Percentiles rank a stretch among this genome's conserved stretches.
These are phyloP conservation scores for Psilanteris sp. DNA, from an alignment of 1,140 invertebrate species.

Conservation along the genomic window DNA sequence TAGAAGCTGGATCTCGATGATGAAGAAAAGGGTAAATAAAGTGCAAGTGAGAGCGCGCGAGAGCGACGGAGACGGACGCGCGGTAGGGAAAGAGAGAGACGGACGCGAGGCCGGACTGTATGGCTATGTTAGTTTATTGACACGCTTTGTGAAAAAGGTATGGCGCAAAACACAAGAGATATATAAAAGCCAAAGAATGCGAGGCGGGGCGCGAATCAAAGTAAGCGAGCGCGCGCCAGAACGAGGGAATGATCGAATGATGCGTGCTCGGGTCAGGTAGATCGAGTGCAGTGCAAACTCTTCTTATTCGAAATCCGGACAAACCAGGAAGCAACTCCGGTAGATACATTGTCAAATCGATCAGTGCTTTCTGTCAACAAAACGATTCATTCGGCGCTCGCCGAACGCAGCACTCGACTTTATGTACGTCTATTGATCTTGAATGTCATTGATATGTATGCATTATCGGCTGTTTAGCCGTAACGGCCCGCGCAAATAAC, in stretches of 20 bases:
- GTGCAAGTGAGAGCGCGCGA: constrained; percentile 9
- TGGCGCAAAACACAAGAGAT: constrained; percentile 42
- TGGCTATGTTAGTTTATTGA: constrained; percentile 61
- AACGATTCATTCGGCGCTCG: constrained; percentile 18
- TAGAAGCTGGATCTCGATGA: constrained; percentile 45
- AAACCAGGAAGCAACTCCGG: constrained; percentile 50
- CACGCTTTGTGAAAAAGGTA: constrained; percentile 62
- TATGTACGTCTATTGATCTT: constrained; percentile 49
- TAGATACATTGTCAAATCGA: constrained; percentile 59
- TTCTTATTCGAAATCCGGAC: constrained; percentile 56
- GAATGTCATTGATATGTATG: constrained; percentile 39
- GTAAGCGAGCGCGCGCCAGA: background rate
- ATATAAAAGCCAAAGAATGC: constrained; percentile 49
- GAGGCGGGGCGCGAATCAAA: constrained; percentile 20
- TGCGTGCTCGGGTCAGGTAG: constrained; percentile 48
- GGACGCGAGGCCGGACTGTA: constrained; percentile 5
- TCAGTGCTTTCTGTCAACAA: constrained; percentile 48
- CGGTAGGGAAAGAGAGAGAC: background rate
- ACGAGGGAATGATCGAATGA: constrained; percentile 52
- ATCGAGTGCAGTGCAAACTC: constrained; percentile 64
- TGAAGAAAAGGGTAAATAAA: constrained; percentile 64
- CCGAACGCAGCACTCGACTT: constrained; percentile 20
- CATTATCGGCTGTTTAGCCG: constrained; percentile 33
- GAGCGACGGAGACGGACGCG: background rate
- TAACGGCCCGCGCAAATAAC: constrained; percentile 17